Percentiles rank a stretch among this genome's conserved stretches.
Evolutionary conservation across 1,140 invertebrate species (phyloP).

Genomic region (Drosophila suzukii): DNA sequence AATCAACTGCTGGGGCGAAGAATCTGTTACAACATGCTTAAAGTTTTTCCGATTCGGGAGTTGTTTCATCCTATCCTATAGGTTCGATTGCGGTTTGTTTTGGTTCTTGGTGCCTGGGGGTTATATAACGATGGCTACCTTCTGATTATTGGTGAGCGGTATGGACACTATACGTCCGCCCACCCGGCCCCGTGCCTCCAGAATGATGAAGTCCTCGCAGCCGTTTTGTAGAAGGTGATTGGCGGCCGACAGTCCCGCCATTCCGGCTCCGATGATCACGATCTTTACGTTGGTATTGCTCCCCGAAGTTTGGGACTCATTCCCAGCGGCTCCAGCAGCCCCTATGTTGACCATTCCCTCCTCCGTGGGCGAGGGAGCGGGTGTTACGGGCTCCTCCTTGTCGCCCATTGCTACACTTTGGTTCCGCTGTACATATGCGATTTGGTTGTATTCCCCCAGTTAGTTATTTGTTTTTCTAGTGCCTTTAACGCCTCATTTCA

Average conservation of each 20-base stretch:
- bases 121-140: constrained; percentile 82
- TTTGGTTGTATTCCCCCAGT: background rate
- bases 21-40: constrained; percentile 25
- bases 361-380: constrained; percentile 77
- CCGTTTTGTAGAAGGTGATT: constrained; percentile 93
- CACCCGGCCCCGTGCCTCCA: constrained; percentile 92
- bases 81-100: background rate
- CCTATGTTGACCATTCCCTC: constrained; percentile 52
- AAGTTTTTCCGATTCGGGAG: background rate
- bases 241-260: constrained; percentile 93
- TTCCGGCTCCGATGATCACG: constrained; percentile 93
- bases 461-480: constrained; percentile 22
- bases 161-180: constrained; percentile 92
- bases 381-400: constrained; percentile 68
- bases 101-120: background rate
- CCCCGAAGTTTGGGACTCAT: constrained; percentile 5
- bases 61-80: background rate
- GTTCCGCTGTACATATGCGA: constrained; percentile 44
- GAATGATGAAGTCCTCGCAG: constrained; percentile 90
- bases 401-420: constrained; percentile 53
- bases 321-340: constrained; percentile 30
- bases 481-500: constrained; percentile 46
- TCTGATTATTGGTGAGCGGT: constrained; percentile 88
- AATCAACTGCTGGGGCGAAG: constrained; percentile 36
- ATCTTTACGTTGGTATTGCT: constrained; percentile 86